These are phyloP conservation scores for Drosophila diplacantha DNA, from an alignment of 2,888 invertebrate species.

Conservation along the genomic window DNA sequence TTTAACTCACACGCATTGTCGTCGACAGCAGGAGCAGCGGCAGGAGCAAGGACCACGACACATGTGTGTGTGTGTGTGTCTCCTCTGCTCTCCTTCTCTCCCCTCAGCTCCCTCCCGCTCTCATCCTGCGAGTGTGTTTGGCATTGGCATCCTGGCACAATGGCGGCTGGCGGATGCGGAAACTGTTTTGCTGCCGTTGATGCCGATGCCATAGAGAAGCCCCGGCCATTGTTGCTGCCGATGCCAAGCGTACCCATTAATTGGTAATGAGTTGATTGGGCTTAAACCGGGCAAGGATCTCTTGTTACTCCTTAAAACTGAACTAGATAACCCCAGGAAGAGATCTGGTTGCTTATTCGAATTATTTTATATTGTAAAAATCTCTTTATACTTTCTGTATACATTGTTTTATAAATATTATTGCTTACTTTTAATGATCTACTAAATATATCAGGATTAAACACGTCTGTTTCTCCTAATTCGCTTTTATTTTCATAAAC, in stretches of 20 bases:
- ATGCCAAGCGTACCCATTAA: constrained; percentile 40
- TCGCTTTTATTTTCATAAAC: no score
- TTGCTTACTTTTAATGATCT: not conserved
- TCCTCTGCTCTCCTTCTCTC: not conserved
- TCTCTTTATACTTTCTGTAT: accelerated
- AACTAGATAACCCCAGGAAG: no score
- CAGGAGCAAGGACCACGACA: constrained; percentile 32
- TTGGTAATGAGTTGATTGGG: constrained; percentile 25
- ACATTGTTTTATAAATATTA: not conserved
- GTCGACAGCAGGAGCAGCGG: constrained; percentile 49
- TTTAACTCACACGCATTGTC: constrained; percentile 73
- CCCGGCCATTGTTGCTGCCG: constrained; percentile 58
- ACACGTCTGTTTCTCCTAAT: no score
- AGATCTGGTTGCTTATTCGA: not conserved
- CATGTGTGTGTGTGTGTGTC: constrained; percentile 24
- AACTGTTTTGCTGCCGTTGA: constrained; percentile 71
- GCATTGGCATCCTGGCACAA: constrained; percentile 71
- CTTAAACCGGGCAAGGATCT: constrained; percentile 1
- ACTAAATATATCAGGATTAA: no score
- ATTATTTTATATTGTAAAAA: not conserved
- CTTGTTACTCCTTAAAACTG: not conserved
- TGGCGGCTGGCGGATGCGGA: constrained; percentile 72
- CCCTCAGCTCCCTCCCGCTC: not conserved
- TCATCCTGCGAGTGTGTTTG: constrained; percentile 41
- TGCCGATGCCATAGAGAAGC: constrained; percentile 53